Evolutionary conservation across 2,888 invertebrate species (phyloP).

Genomic region (Spodoptera littoralis): DNA sequence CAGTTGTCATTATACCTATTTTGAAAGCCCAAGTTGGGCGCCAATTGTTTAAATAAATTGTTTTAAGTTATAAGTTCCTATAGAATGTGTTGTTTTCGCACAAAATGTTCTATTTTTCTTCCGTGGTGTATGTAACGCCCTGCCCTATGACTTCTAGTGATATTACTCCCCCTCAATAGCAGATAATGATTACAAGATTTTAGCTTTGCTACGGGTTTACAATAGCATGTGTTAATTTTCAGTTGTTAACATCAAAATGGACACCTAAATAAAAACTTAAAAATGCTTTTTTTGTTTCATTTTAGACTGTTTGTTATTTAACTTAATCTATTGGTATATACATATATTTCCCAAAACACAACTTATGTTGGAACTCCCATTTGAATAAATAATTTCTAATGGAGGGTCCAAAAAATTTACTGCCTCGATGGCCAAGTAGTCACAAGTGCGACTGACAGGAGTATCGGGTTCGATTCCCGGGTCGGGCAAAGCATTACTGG

Average conservation of each 20-base stretch:
- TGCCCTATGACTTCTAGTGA: conserved; percentile 60
- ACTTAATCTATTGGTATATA: background rate
- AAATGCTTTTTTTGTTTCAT: conserved; percentile 64
- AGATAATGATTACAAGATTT: conserved; percentile 70
- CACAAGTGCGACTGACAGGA: too few relatives aligned
- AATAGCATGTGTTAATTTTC: conserved; percentile 82
- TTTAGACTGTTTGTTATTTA: conserved; percentile 15
- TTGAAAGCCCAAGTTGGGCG: conserved; percentile 17
- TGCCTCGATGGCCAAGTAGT: too few relatives aligned
- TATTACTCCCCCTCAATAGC: conserved; percentile 70
- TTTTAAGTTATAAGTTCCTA: conserved; percentile 41
- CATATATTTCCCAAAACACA: too few relatives aligned
- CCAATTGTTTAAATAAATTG: conserved; percentile 36
- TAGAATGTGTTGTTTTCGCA: conserved; percentile 62
- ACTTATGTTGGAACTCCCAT: too few relatives aligned
- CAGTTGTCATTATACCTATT: conserved; percentile 27
- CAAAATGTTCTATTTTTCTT: conserved; percentile 57
- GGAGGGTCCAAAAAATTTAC: too few relatives aligned
- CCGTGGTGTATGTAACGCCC: conserved; percentile 56
- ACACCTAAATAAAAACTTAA: conserved; percentile 83
- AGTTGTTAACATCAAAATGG: conserved; percentile 83
- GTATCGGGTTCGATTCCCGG: too few relatives aligned
- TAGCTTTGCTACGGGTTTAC: conserved; percentile 87
- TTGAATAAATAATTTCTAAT: too few relatives aligned
- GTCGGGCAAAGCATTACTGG: too few relatives aligned